Base-by-base conservation (phyloP, 1,140 invertebrate species). In the Paraescarpia echinospica region DNA sequence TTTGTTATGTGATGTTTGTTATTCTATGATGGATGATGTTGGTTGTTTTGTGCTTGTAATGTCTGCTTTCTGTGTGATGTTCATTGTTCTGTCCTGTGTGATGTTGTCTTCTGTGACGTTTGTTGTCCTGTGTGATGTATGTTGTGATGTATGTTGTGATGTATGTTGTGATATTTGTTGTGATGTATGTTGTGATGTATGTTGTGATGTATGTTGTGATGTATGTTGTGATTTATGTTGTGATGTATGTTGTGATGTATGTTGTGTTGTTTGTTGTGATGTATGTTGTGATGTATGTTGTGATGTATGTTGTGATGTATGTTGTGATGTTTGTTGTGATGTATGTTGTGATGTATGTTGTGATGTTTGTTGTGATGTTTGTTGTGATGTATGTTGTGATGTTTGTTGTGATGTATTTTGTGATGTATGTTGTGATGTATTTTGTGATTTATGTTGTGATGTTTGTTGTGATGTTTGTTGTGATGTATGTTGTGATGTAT, bases 201-300 rank as follows among this genome's bases (percentile, higher is more conserved):
- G 4, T 41, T 12, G 12, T 41, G 41, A n/a, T n/a, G n/a, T n/a
- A n/a, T n/a, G n/a, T n/a, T n/a, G n/a, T n/a, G n/a, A 41, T 41
- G 41, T 41, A 27, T 34, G 34, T 9, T 35, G 31, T 91, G 90
- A 35, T n/a, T n/a, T n/a, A n/a, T n/a, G n/a, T n/a, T n/a, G 41
- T 41, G 41, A 41, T 41, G 41, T 41, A 12, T 41, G 4, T 41
- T 12, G 12, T 41, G 41, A n/a, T n/a, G n/a, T n/a, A n/a, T n/a
- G n/a, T n/a, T n/a, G n/a, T n/a, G n/a, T n/a, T n/a, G n/a, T n/a
- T n/a, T n/a, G n/a, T n/a, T n/a, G n/a, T n/a, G n/a, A n/a, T n/a
- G n/a, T n/a, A n/a, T n/a, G n/a, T n/a, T 41, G 41, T 41, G 41
- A 41, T 41, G 41, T 41, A 96, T 97, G 94, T 41, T 41, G 41